Conservation (phyloP, 2,113 vertebrate genomes). For the Rhea pennata region DNA sequence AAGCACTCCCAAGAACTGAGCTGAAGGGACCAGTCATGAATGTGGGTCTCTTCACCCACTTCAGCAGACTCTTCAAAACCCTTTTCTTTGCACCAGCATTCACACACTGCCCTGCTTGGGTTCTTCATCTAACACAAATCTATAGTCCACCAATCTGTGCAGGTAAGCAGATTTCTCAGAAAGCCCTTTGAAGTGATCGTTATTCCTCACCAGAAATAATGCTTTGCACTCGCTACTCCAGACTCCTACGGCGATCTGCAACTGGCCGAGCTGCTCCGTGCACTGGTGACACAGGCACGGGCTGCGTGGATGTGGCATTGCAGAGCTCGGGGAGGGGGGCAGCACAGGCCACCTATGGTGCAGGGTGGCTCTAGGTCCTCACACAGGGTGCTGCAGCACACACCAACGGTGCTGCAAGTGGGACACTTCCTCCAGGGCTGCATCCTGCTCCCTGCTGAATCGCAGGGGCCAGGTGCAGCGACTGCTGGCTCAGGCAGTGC, state of each 20-base stretch:
- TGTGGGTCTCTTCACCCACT: background rate
- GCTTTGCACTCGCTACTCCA: background rate
- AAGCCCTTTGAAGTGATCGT: background rate
- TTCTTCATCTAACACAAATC: background rate
- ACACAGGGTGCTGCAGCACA: background rate
- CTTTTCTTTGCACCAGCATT: background rate
- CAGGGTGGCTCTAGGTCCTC: background rate
- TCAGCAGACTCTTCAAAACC: background rate
- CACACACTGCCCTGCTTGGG: background rate
- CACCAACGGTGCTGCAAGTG: background rate
- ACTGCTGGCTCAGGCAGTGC: background rate
- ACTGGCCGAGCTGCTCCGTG: fast-evolving
- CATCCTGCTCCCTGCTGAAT: background rate
- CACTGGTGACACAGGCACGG: background rate
- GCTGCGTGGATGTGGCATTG: background rate
- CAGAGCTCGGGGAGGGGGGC: background rate
- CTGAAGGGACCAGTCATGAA: background rate
- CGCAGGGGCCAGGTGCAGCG: background rate
- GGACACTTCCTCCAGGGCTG: background rate
- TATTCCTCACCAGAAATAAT: background rate
- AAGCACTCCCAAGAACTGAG: background rate
- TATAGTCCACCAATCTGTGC: background rate
- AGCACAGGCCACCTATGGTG: fast-evolving
- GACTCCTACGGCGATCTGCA: background rate
- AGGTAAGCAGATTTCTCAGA: background rate